Evolutionary conservation across 2,888 invertebrate genomes (phyloP), one percentile per base, ranked within the genome.

Genomic region (Caenorhabditis afra): DNA sequence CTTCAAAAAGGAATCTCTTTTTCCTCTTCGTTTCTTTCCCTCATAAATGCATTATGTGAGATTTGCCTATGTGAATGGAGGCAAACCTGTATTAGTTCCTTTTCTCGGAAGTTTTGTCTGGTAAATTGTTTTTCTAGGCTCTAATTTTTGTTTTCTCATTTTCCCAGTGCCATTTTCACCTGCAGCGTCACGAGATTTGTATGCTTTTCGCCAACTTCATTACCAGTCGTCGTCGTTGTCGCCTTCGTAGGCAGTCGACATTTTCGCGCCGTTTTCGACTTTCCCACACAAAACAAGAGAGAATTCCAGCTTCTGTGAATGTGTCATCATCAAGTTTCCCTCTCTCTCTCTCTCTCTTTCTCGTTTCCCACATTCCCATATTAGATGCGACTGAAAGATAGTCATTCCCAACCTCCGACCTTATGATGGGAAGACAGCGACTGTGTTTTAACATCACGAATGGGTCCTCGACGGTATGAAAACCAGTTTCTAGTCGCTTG

Each of bases 321-420:
- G 73, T 57, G 73, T 73, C 73, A 73, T 64, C 49, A 73, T 73
- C 73, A 73, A 64, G 73, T 73, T 73, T 64, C 47, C 45, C 57
- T 37, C 41, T 59, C 49, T 49, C 23, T 4, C 41, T 49, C n/a
- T n/a, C n/a, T n/a, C n/a, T n/a, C n/a, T n/a, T n/a, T n/a, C n/a
- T n/a, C n/a, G n/a, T n/a, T n/a, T n/a, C 44, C 52, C 18, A 39
- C 18, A n/a, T 62, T 57, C 45, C 29, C 73, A 64, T 64, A 57
- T 64, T 55, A 73, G 73, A 73, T 73, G 44, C 64, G 50, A 44
- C 64, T 29, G 44, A 53, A 58, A 73, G 73, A 73, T 73, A 59
- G 57, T 4, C 62, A 55, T 49, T 64, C 64, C 47, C 64, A 39
- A 73, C 64, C 64, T 73, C 53, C 71, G 57, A 71, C 71, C 71